A percentile compares a stretch with the other conserved stretches of the same genome.
Conservation (phyloP, 2,797 vertebrate genomes). For the Sciurus vulgaris region DNA sequence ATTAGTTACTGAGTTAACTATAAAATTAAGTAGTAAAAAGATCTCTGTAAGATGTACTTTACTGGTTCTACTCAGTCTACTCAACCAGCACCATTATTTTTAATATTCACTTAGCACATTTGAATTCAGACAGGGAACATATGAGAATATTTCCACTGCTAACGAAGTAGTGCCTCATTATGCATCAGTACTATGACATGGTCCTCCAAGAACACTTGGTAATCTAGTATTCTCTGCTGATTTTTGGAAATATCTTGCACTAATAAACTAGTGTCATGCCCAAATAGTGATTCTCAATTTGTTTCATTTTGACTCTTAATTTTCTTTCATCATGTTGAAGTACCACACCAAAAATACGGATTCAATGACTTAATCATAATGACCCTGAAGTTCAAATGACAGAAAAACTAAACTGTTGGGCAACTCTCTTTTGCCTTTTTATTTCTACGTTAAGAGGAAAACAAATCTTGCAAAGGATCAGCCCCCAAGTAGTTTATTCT, state of each 20-base stretch:
- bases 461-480: not conserved
- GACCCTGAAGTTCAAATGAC: not conserved
- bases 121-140: not conserved
- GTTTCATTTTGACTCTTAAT: not conserved
- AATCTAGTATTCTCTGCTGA: not conserved
- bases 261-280: not conserved
- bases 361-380: not conserved
- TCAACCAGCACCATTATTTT: slow-evolving; percentile 16
- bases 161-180: not conserved
- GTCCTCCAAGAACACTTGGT: not conserved
- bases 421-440: not conserved
- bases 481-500: not conserved
- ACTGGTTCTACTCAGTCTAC: not conserved
- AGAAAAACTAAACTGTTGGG: not conserved
- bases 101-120: slow-evolving; percentile 34
- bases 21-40: not conserved
- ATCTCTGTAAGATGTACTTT: not conserved
- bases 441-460: not conserved
- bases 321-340: not conserved
- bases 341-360: not conserved
- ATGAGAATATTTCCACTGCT: slow-evolving; percentile 1
- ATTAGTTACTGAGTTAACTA: slow-evolving; percentile 19
- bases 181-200: not conserved
- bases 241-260: not conserved
- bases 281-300: not conserved